Conservation (phyloP, 2,797 vertebrate species). For the Enteromius radiatus region DNA sequence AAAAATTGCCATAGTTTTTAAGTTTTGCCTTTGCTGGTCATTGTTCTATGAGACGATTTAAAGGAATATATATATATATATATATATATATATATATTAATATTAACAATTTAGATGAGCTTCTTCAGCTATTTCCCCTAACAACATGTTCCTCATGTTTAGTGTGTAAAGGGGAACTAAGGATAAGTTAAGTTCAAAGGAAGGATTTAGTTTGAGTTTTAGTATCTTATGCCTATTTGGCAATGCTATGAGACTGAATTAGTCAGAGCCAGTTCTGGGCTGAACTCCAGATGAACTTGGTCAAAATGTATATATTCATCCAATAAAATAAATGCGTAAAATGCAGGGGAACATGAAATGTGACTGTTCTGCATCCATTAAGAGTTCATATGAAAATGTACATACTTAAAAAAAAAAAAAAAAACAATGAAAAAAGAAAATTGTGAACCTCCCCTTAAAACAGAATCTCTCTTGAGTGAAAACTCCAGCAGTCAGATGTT, state of each 20-base stretch:
- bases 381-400: not conserved
- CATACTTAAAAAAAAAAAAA: not conserved
- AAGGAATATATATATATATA: not conserved
- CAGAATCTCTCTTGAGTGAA: not conserved
- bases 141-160: not conserved
- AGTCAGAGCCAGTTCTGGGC: conserved; percentile 15
- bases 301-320: not conserved
- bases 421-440: not conserved
- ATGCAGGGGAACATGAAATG: not conserved
- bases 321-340: too few species aligned
- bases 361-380: not conserved
- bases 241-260: conserved; percentile 12
- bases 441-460: not conserved
- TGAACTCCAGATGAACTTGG: conserved; percentile 41
- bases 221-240: conserved; percentile 22
- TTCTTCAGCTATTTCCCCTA: not conserved
- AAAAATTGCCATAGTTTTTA: not conserved
- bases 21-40: not conserved
- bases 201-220: conserved; percentile 6
- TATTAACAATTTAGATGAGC: not conserved
- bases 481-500: conserved; percentile 29
- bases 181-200: conserved; percentile 14
- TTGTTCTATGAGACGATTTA: not conserved
- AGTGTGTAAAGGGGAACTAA: not conserved
- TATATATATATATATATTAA: too few species aligned